Evolutionary conservation across 1,140 invertebrate genomes (phyloP), one percentile per base, ranked within the genome.

Genomic region (Sycobia sp.): DNA sequence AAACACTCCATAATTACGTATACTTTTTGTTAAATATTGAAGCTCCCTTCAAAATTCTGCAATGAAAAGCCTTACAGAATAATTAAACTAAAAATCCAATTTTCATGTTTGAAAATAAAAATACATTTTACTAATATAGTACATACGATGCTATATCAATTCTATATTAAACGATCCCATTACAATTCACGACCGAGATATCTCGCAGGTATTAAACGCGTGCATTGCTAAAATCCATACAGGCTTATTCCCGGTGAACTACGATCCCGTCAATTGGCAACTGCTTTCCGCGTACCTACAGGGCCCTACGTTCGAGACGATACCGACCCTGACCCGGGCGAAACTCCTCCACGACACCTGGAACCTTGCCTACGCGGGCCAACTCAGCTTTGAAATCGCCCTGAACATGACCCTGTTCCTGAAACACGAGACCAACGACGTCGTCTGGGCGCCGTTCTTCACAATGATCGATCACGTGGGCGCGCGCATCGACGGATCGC

Each of bases 211-310:
- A n/a, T n/a, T n/a, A n/a, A n/a, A n/a, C n/a, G n/a, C n/a, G n/a
- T n/a, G n/a, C n/a, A n/a, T n/a, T n/a, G n/a, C n/a, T n/a, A n/a
- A n/a, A n/a, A n/a, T n/a, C n/a, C n/a, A 51, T 39, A 11, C 72
- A 88, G 90, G 89, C 1, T 90, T 91, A 56, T 93, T 89, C 73
- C 87, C 90, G 7, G 91, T 94, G 0, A 93, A 93, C 70, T 94
- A 94, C 72, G 92, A 94, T 67, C 64, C 76, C 7, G 73, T 83
- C n/a, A 93, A 93, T 71, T 94, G 92, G 92, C 85, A 88, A 64
- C 83, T 91, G 65, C 72, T 94, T 2, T 83, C 87, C 0, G 71
- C 85, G 1, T 91, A 83, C 71, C 75, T 93, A 3, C 83, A 84
- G 81, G 82, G 43, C 68, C 84, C 47, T 69, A 81, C 50, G 64